Evolutionary conservation across 1,140 invertebrate genomes (phyloP).

Genomic region (Dreissena rostriformis): DNA sequence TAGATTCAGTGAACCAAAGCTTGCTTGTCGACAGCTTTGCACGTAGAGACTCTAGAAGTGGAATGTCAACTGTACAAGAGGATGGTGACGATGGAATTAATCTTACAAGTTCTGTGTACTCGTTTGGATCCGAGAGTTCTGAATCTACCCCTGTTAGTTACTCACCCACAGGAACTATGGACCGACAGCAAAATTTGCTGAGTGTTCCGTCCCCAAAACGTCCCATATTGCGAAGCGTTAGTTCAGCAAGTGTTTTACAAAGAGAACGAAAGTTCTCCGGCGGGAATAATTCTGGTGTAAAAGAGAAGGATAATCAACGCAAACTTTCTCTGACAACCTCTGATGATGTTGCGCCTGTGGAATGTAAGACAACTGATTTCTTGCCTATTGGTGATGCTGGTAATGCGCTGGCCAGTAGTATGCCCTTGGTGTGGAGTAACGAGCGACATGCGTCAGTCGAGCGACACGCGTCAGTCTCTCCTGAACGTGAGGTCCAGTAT

Average conservation of each 20-base stretch:
- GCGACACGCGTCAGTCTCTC: constrained; percentile 64
- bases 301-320: constrained; percentile 60
- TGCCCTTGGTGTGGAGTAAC: constrained; percentile 75
- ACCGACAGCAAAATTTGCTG: constrained; percentile 62
- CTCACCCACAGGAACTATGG: constrained; percentile 59
- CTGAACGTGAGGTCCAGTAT: constrained; percentile 68
- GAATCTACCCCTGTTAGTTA: constrained; percentile 64
- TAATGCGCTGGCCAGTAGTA: constrained; percentile 63
- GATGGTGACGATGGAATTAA: constrained; percentile 22
- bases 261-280: constrained; percentile 55
- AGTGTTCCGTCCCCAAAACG: constrained; percentile 68
- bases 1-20: constrained; percentile 16
- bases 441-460: constrained; percentile 52
- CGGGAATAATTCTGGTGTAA: constrained; percentile 2
- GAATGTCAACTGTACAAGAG: constrained; percentile 41
- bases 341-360: constrained; percentile 58
- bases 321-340: constrained; percentile 72
- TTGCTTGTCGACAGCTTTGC: not conserved
- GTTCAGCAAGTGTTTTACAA: constrained; percentile 73
- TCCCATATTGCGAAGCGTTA: constrained; percentile 70
- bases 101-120: constrained; percentile 25
- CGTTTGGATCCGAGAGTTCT: constrained; percentile 55
- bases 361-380: constrained; percentile 65
- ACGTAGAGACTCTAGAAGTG: constrained; percentile 18
- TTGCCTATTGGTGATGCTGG: constrained; percentile 65